A percentile compares a stretch with the other conserved stretches of the same genome.
phyloP scores from a whole-genome alignment of 2,113 vertebrate genomes.

The Nematolebias whitei region DNA sequence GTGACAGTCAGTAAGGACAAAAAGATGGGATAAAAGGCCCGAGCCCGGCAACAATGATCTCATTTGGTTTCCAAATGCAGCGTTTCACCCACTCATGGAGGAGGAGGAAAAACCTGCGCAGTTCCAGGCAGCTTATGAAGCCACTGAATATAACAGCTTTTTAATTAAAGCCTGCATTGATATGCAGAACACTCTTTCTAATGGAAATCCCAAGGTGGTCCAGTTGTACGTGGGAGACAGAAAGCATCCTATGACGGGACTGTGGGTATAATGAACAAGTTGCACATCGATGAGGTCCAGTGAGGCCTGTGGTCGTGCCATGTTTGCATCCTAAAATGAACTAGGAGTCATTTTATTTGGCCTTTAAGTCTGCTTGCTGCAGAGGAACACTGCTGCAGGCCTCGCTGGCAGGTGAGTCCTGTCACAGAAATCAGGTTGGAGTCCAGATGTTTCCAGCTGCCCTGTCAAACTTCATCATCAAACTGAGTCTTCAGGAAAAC shows the following conservation, averaged over 20 bases:
- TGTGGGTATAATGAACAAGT: not conserved
- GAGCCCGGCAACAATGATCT: slow-evolving; percentile 69
- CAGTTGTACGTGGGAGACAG: slow-evolving; percentile 37
- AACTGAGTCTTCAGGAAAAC: slow-evolving; percentile 48
- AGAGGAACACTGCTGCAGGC: slow-evolving; percentile 54
- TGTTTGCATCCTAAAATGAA: slow-evolving; percentile 44
- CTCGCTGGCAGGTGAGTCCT: slow-evolving; percentile 38
- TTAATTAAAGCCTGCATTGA: slow-evolving; percentile 85
- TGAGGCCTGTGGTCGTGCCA: slow-evolving; percentile 30
- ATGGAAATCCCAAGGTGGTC: slow-evolving; percentile 76
- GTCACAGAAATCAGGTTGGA: slow-evolving; percentile 67
- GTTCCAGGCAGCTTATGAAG: slow-evolving; percentile 67
- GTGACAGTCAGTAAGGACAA: slow-evolving; percentile 74
- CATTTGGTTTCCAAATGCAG: slow-evolving; percentile 82
- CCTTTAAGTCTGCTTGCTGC: too few species aligned
- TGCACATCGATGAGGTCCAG: slow-evolving; percentile 16
- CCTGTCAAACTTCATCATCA: slow-evolving; percentile 60
- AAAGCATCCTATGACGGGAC: not conserved
- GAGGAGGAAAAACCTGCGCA: slow-evolving; percentile 57
- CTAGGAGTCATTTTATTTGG: too few species aligned
- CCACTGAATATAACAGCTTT: slow-evolving; percentile 81
- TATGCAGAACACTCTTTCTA: slow-evolving; percentile 83
- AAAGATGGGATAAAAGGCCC: slow-evolving; percentile 74
- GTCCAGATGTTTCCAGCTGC: slow-evolving; percentile 56
- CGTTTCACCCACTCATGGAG: slow-evolving; percentile 65